A percentile compares a stretch with the other conserved stretches of the same genome.
phyloP scores from a whole-genome alignment of 35 echinoderm and acorn worm species.

The Heliocidaris erythrogramma region DNA sequence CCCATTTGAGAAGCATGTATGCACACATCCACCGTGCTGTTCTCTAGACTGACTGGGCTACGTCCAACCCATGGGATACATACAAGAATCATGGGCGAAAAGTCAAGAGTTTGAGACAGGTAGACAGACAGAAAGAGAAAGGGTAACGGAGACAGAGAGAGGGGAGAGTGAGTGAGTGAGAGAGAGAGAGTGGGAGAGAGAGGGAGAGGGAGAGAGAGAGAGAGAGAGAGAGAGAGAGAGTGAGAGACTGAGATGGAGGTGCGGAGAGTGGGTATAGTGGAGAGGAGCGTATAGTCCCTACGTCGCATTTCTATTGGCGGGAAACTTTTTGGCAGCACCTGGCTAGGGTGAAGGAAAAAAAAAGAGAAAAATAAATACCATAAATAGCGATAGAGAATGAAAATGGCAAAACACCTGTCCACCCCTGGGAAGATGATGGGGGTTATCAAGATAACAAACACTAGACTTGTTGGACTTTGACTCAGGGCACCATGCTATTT shows the following conservation, averaged over 20 bases:
- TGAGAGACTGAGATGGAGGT: neutral
- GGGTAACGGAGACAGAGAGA: neutral
- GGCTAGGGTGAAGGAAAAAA: neutral
- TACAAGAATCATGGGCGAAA: no score
- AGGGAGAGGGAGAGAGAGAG: neutral
- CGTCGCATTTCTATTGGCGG: constrained; percentile 15
- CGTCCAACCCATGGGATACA: no score
- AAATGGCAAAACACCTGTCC: constrained; percentile 42
- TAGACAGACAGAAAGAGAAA: neutral
- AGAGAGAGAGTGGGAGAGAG: neutral
- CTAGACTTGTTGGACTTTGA: constrained; percentile 25
- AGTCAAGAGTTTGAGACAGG: neutral
- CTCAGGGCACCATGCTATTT: neutral
- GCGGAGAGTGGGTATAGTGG: no score
- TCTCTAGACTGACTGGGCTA: no score
- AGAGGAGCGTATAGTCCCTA: neutral
- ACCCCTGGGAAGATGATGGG: constrained; percentile 49
- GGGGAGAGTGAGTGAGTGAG: neutral
- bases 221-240: neutral
- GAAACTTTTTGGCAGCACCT: constrained; percentile 16
- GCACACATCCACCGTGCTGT: neutral
- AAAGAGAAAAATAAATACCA: neutral
- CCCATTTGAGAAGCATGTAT: neutral
- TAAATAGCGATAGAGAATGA: neutral
- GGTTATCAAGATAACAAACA: constrained; percentile 45